Evolutionary conservation across 2,113 vertebrate genomes (phyloP), one percentile per base, ranked within the genome.

Genomic region (Tretioscincus oriximinensis): DNA sequence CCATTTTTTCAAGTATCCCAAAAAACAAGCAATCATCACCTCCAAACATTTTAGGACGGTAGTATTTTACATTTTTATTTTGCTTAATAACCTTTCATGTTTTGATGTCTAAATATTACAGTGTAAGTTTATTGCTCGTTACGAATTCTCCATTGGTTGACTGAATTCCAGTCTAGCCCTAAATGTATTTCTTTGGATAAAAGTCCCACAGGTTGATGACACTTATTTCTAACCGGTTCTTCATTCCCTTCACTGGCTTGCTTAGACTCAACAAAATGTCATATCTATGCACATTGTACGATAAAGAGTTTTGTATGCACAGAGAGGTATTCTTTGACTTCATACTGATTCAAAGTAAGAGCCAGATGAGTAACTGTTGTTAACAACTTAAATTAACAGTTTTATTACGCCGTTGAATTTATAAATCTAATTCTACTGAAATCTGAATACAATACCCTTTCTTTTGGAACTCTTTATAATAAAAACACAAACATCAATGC

Each of bases 391-490:
- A 54, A 76, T 80, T 89, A 66, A 88, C 79, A 41, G 78, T 84
- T 76, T 86, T 81, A 87, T 85, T 92, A 76, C 92, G 65, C 81
- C 87, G 79, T 84, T 84, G 71, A 71, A 84, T 88, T 91, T 61
- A 81, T 68, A 87, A 92, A 82, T 84, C 73, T 78, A 73, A 90
- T 76, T 78, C 83, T 3, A 72, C 16, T 75, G 29, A 87, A 86
- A 70, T 85, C 73, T 69, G 87, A 88, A 68, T 77, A 31, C 80
- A 82, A 78, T 28, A 14, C 7, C 45, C 7, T 24, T 58, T 73
- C 12, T 73, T 60, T 26, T 66, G 18, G 10, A 69, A 66, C 31
- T 8, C 21, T 49, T 41, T 1, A 9, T 65, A n/a, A 10, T 74
- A 64, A 67, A 72, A 61, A 60, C 7, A 75, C 29, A 29, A 58